Evolutionary conservation across 2,113 vertebrate genomes (phyloP), one percentile per base, ranked within the genome.

Genomic region (Dendropsophus ebraccatus): DNA sequence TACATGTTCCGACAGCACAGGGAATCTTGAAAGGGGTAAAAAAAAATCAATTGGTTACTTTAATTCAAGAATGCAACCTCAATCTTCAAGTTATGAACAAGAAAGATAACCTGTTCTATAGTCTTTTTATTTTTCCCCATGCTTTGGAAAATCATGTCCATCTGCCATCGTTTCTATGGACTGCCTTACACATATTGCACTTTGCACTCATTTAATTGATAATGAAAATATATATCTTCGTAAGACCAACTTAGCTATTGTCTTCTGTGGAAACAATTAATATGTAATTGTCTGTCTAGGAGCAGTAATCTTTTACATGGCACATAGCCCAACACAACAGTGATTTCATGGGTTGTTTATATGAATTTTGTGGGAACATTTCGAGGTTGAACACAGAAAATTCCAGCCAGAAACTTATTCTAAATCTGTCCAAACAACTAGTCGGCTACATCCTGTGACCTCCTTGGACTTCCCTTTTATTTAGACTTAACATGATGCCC

Each of bases 341-440:
- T 87, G 67, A 87, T 81, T 87, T 81, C 85, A 87, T 65, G 65
- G 77, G 85, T 74, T 87, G 85, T 87, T 87, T 87, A 87, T 87
- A 81, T 81, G 85, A 87, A 74, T 87, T 85, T 87, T 74, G 72
- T 87, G 85, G 85, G 85, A 87, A 87, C 85, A 81, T 87, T 81
- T 86, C 14, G 84, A 86, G 84, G 84, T 86, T 86, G 84, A 86
- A 86, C 76, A 81, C 84, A 73, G 65, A 72, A 74, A 49, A 74
- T 56, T 81, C 28, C 54, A 74, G 67, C 85, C 78, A 87, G 78
- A 81, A 81, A 87, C 79, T n/a, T 74, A 87, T 87, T 87, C 41
- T 81, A 74, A 81, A 81, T 87, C 85, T 87, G 85, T 87, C 65
- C 85, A 87, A 87, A 87, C 85, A 87, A 81, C 77, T 72, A 74